Base-by-base conservation (phyloP, 2,113 vertebrate genomes). In the Himantopus leucocephalus region DNA sequence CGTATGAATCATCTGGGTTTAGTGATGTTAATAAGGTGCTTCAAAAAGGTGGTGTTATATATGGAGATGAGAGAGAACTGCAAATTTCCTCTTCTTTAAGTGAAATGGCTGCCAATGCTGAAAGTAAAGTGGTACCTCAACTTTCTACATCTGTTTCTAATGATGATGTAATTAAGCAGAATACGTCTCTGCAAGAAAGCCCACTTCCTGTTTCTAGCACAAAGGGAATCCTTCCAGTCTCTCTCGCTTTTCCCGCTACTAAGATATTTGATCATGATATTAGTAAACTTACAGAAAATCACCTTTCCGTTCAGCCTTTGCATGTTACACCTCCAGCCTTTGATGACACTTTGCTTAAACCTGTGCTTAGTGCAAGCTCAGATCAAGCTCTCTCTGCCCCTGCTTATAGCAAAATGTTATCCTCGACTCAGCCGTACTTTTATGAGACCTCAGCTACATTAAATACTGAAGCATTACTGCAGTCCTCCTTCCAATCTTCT, bases 231-330 rank as follows among this genome's bases (percentile, higher is more conserved):
- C 93, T 94, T 92, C 96, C 98, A 97, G 97, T 96, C 90, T 97
- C 96, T 95, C 60, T 97, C 96, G 94, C 94, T 97, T 97, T 97
- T 93, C 71, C 96, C 47, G 55, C 89, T 96, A 90, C 97, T 98
- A 96, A 98, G 94, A 87, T 85, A 97, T 94, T 97, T 96, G 98
- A 96, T 88, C 87, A 64, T 70, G 96, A 91, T 89, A 80, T 97
- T 97, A 98, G 97, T 97, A 97, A 96, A 95, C 67, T 94, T 95
- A 87, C 96, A 97, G 98, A 98, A 98, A 98, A 93, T 82, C 88
- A 92, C 72, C 89, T 98, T 95, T 96, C 95, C 6, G 35, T 98
- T 97, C 97, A 96, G 71, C 83, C 97, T 96, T 95, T 98, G 86
- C 95, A 97, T 56, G 90, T 96, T 96, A 78, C 96, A 68, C 97